These are phyloP conservation scores for Meiosimyza platycephala DNA, from an alignment of 2,888 invertebrate genomes.

Conservation along the genomic window DNA sequence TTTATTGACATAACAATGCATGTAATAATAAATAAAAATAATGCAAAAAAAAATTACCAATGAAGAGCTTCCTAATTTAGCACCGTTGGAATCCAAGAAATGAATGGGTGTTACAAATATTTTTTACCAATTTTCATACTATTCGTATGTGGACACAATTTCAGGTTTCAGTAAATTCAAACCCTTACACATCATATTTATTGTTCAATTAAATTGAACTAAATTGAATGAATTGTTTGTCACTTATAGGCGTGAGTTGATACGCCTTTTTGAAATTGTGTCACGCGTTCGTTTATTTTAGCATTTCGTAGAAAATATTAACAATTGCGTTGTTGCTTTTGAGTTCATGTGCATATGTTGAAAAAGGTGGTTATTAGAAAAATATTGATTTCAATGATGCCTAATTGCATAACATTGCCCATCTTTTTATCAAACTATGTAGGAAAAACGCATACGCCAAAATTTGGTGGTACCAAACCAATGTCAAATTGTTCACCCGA, in stretches of 20 bases:
- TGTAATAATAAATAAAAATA: background rate
- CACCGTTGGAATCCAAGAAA: constrained; percentile 46
- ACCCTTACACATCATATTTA: constrained; percentile 47
- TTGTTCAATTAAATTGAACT: constrained; percentile 53
- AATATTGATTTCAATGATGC: too few relatives aligned
- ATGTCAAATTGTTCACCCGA: too few relatives aligned
- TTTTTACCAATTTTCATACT: constrained; percentile 49
- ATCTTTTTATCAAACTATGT: too few relatives aligned
- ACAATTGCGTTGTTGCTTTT: background rate
- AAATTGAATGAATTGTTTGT: background rate
- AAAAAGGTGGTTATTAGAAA: too few relatives aligned
- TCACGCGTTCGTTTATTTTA: too few relatives aligned
- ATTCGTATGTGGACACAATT: constrained; percentile 50
- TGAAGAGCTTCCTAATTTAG: constrained; percentile 58
- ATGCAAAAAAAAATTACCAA: background rate
- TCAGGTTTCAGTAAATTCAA: constrained; percentile 47
- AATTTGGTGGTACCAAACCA: too few relatives aligned
- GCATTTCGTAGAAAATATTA: background rate
- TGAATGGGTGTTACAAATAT: constrained; percentile 20
- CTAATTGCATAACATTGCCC: too few relatives aligned
- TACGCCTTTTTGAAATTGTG: too few relatives aligned
- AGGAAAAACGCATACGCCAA: too few relatives aligned
- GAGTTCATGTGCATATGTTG: too few relatives aligned
- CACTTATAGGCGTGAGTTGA: too few relatives aligned
- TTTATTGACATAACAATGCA: too few relatives aligned